Evolutionary conservation across 2,797 vertebrate species (phyloP), one percentile per base, ranked within the genome.

Genomic region (Moxostoma hubbsi): DNA sequence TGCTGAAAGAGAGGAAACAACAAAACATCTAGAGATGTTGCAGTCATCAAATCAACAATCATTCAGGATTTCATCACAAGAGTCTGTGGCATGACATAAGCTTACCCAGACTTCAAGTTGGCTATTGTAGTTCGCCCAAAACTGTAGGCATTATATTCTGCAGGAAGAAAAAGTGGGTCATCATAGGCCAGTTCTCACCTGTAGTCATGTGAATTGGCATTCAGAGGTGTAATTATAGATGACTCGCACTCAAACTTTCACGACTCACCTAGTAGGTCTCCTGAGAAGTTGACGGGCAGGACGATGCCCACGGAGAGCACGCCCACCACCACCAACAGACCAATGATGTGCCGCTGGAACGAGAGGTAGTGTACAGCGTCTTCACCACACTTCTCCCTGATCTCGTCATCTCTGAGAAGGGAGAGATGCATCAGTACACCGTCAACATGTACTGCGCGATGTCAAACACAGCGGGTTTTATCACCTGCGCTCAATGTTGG

Each of bases 301-400:
- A 99, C 94, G 0, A 99, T 98, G 85, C 96, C 97, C 66, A 99
- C 97, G 0, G 97, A 99, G 46, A 99, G 94, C 75, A 99, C 96
- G 0, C 97, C 96, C 81, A 98, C 95, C 0, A 96, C 95, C 1
- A 98, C 97, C 88, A 99, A 91, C 86, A 99, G 93, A 82, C 98
- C 98, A 5, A 99, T 98, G 91, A 99, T 99, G 89, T 99, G 98
- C 15, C 97, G 94, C 89, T 99, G 97, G 91, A 99, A 99, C 85
- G 98, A 99, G 87, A 99, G 92, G 93, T 98, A 99, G 90, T 99
- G 94, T 24, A 99, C 97, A 0, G 98, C 96, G 0, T 99, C 98
- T 62, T 95, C 96, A 0, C 98, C 98, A 5, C 97, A 99, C 84
- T 99, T 99, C 77, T 98, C 96, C 80, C 96, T 94, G 87, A 99